phyloP scores from a whole-genome alignment of 2,888 invertebrate species.

The Phrixothrix hirtus region DNA sequence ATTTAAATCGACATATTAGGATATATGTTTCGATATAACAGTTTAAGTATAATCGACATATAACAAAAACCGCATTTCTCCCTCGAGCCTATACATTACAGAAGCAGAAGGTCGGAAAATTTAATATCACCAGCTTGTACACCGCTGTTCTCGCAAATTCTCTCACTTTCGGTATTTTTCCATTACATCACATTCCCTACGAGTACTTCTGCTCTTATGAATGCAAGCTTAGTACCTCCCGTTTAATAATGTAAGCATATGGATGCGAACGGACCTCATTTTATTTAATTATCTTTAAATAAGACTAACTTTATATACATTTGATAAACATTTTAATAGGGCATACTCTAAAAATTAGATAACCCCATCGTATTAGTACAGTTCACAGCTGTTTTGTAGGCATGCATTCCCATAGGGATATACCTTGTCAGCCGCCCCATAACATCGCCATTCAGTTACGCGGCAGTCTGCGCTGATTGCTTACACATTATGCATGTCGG shows the following conservation, averaged over 20 bases:
- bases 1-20: slow-evolving; percentile 22
- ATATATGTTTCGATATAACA: slow-evolving; percentile 29
- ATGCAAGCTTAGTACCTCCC: slow-evolving; percentile 25
- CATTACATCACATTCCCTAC: slow-evolving; percentile 54
- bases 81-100: slow-evolving; percentile 54
- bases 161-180: slow-evolving; percentile 56
- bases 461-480: slow-evolving; percentile 50
- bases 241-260: slow-evolving; percentile 26
- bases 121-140: slow-evolving; percentile 56
- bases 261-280: slow-evolving; percentile 11
- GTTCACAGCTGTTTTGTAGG: slow-evolving; percentile 47
- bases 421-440: slow-evolving; percentile 29
- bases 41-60: slow-evolving; percentile 48
- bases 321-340: no score
- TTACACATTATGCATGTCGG: slow-evolving; percentile 58
- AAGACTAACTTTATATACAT: slow-evolving; percentile 3
- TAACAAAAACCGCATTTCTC: slow-evolving; percentile 53
- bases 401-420: slow-evolving; percentile 26
- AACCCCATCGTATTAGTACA: slow-evolving; percentile 43
- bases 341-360: slow-evolving; percentile 12
- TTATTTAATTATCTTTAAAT: slow-evolving; percentile 1
- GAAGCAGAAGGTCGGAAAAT: slow-evolving; percentile 57
- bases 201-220: slow-evolving; percentile 32
- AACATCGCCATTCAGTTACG: slow-evolving; percentile 44
- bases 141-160: slow-evolving; percentile 51